phyloP scores from a whole-genome alignment of 1,140 invertebrate genomes.

The Formica selysi region DNA sequence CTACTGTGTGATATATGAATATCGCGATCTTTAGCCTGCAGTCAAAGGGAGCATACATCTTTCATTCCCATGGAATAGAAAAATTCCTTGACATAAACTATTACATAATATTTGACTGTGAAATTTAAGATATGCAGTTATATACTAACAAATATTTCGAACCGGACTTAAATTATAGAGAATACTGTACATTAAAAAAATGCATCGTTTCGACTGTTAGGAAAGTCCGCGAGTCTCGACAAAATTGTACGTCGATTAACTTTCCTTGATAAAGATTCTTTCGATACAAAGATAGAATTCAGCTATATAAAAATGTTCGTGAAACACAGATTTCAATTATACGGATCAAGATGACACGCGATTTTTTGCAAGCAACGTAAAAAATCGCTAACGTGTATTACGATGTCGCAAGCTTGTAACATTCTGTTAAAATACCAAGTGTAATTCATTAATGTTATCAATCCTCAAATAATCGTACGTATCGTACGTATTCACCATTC shows the following conservation, averaged over 20 bases:
- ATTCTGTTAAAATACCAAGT: conserved; percentile 29
- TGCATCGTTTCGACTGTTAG: conserved; percentile 32
- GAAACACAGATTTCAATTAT: conserved; percentile 3
- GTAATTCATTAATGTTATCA: not conserved
- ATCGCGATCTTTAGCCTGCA: conserved; percentile 55
- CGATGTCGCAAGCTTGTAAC: not conserved
- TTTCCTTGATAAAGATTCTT: conserved; percentile 23
- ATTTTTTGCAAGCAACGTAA: conserved; percentile 23
- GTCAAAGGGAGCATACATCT: conserved; percentile 40
- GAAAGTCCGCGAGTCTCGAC: not conserved
- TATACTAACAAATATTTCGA: conserved; percentile 44
- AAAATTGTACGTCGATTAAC: conserved; percentile 2
- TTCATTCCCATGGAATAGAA: conserved; percentile 55
- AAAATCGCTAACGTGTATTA: conserved; percentile 35
- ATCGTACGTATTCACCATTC: not conserved
- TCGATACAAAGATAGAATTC: conserved; percentile 18
- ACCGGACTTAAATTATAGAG: conserved; percentile 62
- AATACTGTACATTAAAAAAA: conserved; percentile 66
- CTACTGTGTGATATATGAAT: conserved; percentile 68
- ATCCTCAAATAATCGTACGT: not conserved
- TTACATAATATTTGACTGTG: conserved; percentile 58
- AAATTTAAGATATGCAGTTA: conserved; percentile 53
- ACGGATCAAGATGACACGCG: not conserved
- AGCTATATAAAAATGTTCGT: not conserved
- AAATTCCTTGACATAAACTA: conserved; percentile 64